phyloP scores from a whole-genome alignment of 2,113 vertebrate genomes.

The Noctilio leporinus region DNA sequence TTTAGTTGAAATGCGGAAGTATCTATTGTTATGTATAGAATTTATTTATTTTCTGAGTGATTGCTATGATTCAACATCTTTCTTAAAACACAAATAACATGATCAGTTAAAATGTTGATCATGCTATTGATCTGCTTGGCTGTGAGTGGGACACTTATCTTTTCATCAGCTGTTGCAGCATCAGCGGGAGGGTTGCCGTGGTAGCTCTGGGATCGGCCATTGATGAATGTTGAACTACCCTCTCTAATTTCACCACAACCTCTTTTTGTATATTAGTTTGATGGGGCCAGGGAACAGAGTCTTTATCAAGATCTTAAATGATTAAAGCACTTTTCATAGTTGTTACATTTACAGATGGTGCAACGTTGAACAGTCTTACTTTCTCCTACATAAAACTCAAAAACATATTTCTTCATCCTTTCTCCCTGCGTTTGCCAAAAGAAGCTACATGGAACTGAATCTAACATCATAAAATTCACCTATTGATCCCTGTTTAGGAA shows the following conservation, averaged over 20 bases:
- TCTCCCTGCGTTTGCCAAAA: not conserved
- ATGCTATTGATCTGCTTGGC: not conserved
- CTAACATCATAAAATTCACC: not conserved
- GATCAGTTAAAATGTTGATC: not conserved
- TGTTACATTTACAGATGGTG: not conserved
- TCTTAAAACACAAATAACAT: not conserved
- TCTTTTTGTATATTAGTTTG: not conserved
- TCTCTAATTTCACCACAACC: not conserved
- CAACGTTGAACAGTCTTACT: not conserved
- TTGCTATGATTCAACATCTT: not conserved
- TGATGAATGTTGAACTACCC: not conserved
- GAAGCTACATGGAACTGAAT: not conserved
- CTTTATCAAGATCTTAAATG: not conserved
- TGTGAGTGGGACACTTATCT: not conserved
- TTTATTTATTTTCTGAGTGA: not conserved
- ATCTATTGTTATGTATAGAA: not conserved
- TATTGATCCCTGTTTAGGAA: not conserved
- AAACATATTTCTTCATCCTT: not conserved
- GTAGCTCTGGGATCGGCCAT: not conserved
- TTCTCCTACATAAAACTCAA: not conserved
- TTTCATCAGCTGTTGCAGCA: not conserved
- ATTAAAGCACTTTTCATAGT: not conserved
- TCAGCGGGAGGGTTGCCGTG: not conserved
- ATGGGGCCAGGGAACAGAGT: not conserved
- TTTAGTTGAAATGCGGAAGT: not conserved